Conservation (phyloP, 2,113 vertebrate species). For the Periophthalmodon schlosseri region DNA sequence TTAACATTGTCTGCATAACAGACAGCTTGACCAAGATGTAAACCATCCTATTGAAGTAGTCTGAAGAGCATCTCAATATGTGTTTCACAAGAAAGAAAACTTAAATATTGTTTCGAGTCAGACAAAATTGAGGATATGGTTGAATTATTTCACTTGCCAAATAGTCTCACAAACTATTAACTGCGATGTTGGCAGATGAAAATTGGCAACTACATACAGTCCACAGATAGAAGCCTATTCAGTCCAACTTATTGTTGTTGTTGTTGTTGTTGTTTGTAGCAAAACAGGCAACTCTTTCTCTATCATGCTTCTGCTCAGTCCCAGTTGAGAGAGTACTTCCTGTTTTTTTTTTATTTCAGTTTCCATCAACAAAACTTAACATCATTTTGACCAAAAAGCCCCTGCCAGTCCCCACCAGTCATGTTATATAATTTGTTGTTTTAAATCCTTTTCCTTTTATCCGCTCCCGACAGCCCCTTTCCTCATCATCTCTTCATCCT, state of each 20-base stretch:
- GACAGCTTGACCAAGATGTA: background rate
- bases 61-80: background rate
- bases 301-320: constrained; percentile 7
- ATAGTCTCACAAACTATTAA: background rate
- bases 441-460: constrained; percentile 24
- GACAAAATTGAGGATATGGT: background rate
- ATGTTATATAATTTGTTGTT: background rate
- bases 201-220: background rate
- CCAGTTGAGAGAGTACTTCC: background rate
- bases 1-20: constrained; percentile 17
- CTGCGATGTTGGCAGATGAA: background rate
- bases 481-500: constrained; percentile 93
- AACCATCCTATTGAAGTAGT: background rate
- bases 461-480: constrained; percentile 79
- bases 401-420: constrained; percentile 2
- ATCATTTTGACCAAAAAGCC: background rate
- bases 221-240: background rate
- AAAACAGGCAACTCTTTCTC: background rate
- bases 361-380: background rate
- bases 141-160: constrained; percentile 14
- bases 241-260: background rate
- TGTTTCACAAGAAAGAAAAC: background rate
- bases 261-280: background rate
- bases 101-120: background rate
- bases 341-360: background rate